Percentiles rank a stretch among this genome's conserved stretches.
Evolutionary conservation across 2,888 invertebrate species (phyloP).

Genomic region (Automeris io): DNA sequence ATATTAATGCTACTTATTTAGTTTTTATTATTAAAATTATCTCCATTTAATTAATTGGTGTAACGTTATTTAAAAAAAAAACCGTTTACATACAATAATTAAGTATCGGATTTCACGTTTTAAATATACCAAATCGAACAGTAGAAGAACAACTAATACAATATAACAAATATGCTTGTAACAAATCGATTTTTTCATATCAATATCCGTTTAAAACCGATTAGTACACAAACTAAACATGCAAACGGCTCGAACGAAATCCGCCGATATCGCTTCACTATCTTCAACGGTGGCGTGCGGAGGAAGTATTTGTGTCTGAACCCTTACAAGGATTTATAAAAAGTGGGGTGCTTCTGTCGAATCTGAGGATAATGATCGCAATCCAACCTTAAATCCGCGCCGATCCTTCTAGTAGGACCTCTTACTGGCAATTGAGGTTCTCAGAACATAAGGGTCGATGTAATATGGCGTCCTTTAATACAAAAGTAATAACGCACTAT

Average conservation of each 20-base stretch:
- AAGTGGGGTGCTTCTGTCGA: slow-evolving; percentile 42
- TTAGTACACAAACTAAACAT: slow-evolving; percentile 32
- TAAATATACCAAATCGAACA: too few relatives aligned
- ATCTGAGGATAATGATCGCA: slow-evolving; percentile 54
- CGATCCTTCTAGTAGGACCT: slow-evolving; percentile 30
- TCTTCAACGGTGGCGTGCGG: slow-evolving; percentile 35
- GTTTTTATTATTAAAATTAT: too few relatives aligned
- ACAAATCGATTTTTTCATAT: slow-evolving; percentile 6
- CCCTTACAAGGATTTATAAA: slow-evolving; percentile 46
- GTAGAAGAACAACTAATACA: too few relatives aligned
- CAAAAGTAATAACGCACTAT: slow-evolving; percentile 4
- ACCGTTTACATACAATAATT: too few relatives aligned
- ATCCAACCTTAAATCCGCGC: slow-evolving; percentile 39
- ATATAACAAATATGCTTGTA: slow-evolving; percentile 14
- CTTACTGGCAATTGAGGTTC: slow-evolving; percentile 20
- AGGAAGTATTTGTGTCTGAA: slow-evolving; percentile 38
- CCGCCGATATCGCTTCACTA: slow-evolving; percentile 30
- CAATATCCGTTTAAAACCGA: slow-evolving; percentile 2
- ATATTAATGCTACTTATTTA: too few relatives aligned
- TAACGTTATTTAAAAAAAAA: too few relatives aligned
- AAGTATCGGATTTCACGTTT: too few relatives aligned
- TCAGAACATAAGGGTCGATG: slow-evolving; percentile 6
- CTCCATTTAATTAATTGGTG: too few relatives aligned
- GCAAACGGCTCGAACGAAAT: slow-evolving; percentile 34
- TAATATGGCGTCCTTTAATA: slow-evolving; percentile 7